Evolutionary conservation across 2,113 vertebrate genomes (phyloP).

Genomic region (Oncorhynchus kisutch): DNA sequence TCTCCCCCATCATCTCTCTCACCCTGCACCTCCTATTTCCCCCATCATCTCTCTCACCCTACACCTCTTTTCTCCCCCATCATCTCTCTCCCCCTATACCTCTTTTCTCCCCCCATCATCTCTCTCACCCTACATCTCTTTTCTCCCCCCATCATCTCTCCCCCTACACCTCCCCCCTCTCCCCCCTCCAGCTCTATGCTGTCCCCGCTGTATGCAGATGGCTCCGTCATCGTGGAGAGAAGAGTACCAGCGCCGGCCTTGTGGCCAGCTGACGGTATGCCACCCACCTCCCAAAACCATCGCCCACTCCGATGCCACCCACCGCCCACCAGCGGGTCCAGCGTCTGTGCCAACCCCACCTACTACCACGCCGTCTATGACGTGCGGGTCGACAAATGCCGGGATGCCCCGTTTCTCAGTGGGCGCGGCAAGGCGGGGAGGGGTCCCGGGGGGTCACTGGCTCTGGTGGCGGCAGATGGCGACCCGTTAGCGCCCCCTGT

Average conservation of each 20-base stretch:
- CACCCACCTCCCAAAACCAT: constrained; percentile 47
- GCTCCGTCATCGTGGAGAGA: constrained; percentile 50
- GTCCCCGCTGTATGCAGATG: constrained; percentile 65
- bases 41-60: too few species aligned
- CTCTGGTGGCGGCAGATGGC: constrained; percentile 25
- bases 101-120: too few species aligned
- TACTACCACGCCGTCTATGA: constrained; percentile 75
- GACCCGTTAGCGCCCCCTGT: constrained; percentile 51
- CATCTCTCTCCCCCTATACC: too few species aligned
- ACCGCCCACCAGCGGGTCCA: constrained; percentile 65
- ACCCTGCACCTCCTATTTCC: too few species aligned
- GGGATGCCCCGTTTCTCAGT: constrained; percentile 55
- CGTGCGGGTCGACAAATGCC: constrained; percentile 63
- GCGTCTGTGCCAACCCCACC: constrained; percentile 67
- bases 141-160: too few species aligned
- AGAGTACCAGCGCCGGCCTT: constrained; percentile 44
- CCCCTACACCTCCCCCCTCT: too few species aligned
- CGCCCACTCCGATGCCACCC: constrained; percentile 50
- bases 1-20: too few species aligned
- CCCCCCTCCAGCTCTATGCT: constrained; percentile 63
- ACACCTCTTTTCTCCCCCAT: too few species aligned
- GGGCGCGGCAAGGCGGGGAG: constrained; percentile 1
- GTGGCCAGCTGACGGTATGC: constrained; percentile 65
- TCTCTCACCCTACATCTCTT: too few species aligned
- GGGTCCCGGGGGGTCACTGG: constrained; percentile 45